Base-by-base conservation (phyloP, 2,113 vertebrate genomes). In the Salvator merianae region DNA sequence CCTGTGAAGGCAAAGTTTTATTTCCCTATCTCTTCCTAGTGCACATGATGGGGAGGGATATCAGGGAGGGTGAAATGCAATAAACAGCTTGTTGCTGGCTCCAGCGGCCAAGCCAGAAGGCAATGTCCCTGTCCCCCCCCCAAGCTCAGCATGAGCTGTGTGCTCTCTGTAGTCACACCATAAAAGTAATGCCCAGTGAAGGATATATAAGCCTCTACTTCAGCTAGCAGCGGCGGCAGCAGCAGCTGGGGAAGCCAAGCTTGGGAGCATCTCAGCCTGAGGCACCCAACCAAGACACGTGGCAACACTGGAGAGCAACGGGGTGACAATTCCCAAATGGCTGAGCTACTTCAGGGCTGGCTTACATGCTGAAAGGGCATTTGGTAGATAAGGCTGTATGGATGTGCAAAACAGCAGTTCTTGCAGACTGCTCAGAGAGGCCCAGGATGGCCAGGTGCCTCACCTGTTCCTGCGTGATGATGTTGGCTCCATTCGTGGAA, bases 171-270 rank as follows among this genome's bases (percentile, higher is more conserved):
- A 28, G 0, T 26, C 81, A 81, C 3, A 0, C 65, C 78, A 2
- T 77, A 73, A 89, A 88, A 82, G 53, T 79, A 73, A 84, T 38
- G 78, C 70, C 76, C 75, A 82, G 59, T 53, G 88, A 80, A 69
- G 81, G 88, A 82, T 82, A 30, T 24, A 63, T 18, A 36, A 84
- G 81, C 78, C 32, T 14, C 38, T 79, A 34, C 16, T 26, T n/a
- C 73, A 36, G 80, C 70, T 50, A 76, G 80, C 20, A 9, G 30
- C 43, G 30, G 20, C 53, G 2, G 30, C 50, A 26, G 24, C 4
- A 78, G 82, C 53, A 40, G 76, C 62, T 22, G 59, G 73, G 78
- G 83, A 16, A 1, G 32, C 14, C 36, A 24, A 14, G 34, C 69
- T 68, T 66, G 69, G 78, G 9, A 47, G 40, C 8, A 47, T 36